Evolutionary conservation across 2,888 invertebrate genomes (phyloP), one percentile per base, ranked within the genome.

Genomic region (Zelleria hepariella): DNA sequence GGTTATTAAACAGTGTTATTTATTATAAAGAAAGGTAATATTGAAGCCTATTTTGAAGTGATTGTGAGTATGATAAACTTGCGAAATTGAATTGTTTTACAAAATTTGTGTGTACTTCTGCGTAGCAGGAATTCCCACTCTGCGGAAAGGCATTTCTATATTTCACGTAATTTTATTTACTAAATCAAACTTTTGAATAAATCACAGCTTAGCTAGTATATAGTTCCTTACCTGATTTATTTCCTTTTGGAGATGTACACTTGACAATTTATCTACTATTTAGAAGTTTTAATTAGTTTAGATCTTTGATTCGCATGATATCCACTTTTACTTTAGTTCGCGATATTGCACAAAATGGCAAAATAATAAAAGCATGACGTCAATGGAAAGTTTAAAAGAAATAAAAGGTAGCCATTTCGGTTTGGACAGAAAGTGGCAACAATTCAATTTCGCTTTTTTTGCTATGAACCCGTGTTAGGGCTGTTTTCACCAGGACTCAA

Each of bases 381-480:
- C 23, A 25, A 55, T 23, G 26, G 47, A 54, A n/a, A 42, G 21
- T 48, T 51, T 58, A 32, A 27, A 32, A 18, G 24, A 47, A 20
- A 27, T 26, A 77, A 71, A 68, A 73, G 81, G 79, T 78, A 75
- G 84, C 84, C 82, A 58, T 56, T 58, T 58, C 27, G n/a, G 42
- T 76, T 75, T 71, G 72, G 82, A 84, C 80, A 81, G 83, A 83
- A 78, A 76, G 77, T 77, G 80, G 79, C 80, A 84, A 86, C 86
- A 87, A 86, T 87, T 87, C 86, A 86, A 86, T 87, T 87, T 86
- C 86, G 86, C 86, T 86, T 86, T 81, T n/a, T 82, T 86, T 79
- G 86, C 85, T 86, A 51, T 78, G 68, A 74, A 75, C 78, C 20
- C 27, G 55, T 42, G 32, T 42, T 42, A 42, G 15, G 32, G 1